These are phyloP conservation scores for Holothuria leucospilota DNA, from an alignment of 53 echinoderm and acorn worm species.

Conservation along the genomic window DNA sequence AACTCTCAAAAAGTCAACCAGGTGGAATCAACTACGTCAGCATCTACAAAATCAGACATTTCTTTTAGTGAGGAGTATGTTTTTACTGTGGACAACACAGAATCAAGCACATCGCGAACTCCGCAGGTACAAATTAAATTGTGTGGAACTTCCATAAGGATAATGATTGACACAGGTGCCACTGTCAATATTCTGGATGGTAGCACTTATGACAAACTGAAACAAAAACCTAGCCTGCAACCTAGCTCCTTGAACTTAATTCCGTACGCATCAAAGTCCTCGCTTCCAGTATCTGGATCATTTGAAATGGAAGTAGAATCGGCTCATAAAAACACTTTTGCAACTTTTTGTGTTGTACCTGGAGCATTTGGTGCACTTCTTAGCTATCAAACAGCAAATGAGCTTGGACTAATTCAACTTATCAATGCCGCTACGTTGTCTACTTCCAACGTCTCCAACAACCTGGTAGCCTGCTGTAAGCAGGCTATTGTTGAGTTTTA, in stretches of 20 bases:
- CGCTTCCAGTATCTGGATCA: conserved; percentile 1
- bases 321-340: background rate
- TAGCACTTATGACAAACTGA: background rate
- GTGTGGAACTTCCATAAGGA: background rate
- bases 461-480: too few species aligned
- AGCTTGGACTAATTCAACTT: background rate
- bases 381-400: conserved; percentile 1
- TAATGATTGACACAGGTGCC: background rate
- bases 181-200: conserved; percentile 1
- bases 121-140: background rate
- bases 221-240: background rate
- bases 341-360: conserved; percentile 4
- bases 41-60: background rate
- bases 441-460: background rate
- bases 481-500: too few species aligned
- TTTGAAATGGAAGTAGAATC: conserved; percentile 20
- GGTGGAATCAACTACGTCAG: background rate
- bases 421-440: background rate
- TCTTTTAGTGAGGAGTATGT: conserved; percentile 7
- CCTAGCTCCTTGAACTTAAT: background rate
- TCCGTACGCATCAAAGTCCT: background rate
- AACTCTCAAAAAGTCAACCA: background rate
- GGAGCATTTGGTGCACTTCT: background rate
- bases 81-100: background rate
- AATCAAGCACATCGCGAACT: background rate